Base-by-base conservation (phyloP, 1,140 invertebrate species). In the Zaprionus vittiger region DNA sequence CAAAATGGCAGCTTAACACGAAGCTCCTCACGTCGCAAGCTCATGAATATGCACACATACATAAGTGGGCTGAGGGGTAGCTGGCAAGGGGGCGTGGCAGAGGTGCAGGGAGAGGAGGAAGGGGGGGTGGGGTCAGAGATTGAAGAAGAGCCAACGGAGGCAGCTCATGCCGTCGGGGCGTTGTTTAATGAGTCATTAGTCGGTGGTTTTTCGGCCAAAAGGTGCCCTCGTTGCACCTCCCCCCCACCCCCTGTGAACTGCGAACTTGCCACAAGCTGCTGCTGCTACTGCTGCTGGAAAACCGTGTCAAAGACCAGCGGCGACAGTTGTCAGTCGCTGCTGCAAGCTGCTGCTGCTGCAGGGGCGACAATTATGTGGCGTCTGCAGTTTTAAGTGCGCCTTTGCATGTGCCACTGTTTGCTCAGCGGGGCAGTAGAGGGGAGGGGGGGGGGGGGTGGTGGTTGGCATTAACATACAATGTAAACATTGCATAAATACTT, bases 1-100 rank as follows among this genome's bases (percentile, higher is more conserved):
- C 78, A 91, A 91, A 91, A 91, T 91, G 86, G 83, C 80, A 91
- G 86, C 86, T 91, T 85, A 91, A 79, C 86, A 91, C 86, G 86
- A 91, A 91, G 62, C 67, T 63, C 37, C 75, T 68, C 71, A 77
- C 59, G 70, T 66, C 49, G 62, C 38, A 31, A 70, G 76, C 80
- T 91, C 86, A 91, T 91, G 86, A 91, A 91, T 91, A 91, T 91
- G 86, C 82, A 85, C 77, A 78, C 66, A 75, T 52, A 24, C 17
- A 9, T n/a, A 41, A 49, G 17, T 5, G 26, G 15, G 15, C 20
- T 12, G 3, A 37, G 22, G 15, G 5, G 47, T 17, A 44, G 54
- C 17, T 26, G 3, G 24, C 24, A 26, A 26, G 24, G 28, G 28
- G 28, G 28, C 28, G 7, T 31, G 22, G 14, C 1, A 5, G 34